Percentiles rank a stretch among this genome's conserved stretches.
phyloP scores from a whole-genome alignment of 2,797 vertebrate species.

The Muraenolepis orangiensis region DNA sequence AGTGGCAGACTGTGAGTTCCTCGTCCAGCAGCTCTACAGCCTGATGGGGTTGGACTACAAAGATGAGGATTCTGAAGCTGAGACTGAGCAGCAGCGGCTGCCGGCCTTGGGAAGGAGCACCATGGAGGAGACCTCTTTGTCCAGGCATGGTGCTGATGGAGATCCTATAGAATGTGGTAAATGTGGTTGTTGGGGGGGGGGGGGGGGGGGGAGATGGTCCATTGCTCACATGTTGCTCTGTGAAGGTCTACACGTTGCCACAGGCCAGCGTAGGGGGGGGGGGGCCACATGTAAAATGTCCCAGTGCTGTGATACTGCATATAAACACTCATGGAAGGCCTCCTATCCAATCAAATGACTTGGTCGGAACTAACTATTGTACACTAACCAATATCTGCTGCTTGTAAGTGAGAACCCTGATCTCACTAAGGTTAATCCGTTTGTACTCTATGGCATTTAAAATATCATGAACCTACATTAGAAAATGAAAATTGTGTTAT shows the following conservation, averaged over 20 bases:
- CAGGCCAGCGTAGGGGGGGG: too few species aligned
- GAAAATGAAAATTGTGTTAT: too few species aligned
- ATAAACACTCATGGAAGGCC: too few species aligned
- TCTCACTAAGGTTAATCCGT: not conserved
- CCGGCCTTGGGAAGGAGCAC: not conserved
- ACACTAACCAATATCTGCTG: not conserved
- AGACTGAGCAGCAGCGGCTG: constrained; percentile 9
- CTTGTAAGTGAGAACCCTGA: not conserved
- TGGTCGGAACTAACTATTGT: too few species aligned
- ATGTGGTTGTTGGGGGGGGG: not conserved
- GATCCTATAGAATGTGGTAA: constrained; percentile 32
- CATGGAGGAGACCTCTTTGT: not conserved
- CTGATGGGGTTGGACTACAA: constrained; percentile 60
- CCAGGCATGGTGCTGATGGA: constrained; percentile 5
- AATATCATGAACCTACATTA: not conserved
- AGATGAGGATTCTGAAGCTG: constrained; percentile 54
- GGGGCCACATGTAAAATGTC: too few species aligned
- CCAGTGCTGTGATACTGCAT: too few species aligned
- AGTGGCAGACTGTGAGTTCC: constrained; percentile 55
- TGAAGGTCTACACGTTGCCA: too few species aligned
- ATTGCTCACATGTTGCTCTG: too few species aligned
- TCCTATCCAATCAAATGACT: too few species aligned
- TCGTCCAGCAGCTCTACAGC: constrained; percentile 60
- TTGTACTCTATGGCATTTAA: not conserved
- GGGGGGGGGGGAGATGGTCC: not conserved